Base-by-base conservation (phyloP, 2,888 invertebrate genomes). In the Oegoconia quadripuncta region DNA sequence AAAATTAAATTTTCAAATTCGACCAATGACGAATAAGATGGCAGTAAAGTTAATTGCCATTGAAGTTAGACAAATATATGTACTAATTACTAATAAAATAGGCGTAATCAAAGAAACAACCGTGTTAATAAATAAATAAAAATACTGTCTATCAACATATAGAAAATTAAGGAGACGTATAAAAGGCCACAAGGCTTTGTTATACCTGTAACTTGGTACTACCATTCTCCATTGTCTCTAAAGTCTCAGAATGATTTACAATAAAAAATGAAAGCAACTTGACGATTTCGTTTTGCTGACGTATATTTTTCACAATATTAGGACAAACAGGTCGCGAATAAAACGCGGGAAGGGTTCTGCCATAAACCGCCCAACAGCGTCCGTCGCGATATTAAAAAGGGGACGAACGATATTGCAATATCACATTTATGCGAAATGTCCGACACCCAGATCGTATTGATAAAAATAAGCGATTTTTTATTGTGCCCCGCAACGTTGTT, bases 401-500 rank as follows among this genome's bases (percentile, higher is more conserved):
- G 86, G 86, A 80, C 84, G 76, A 77, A 78, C 80, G 86, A 80
- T 84, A 86, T 87, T 87, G 86, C 86, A 83, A 86, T 86, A 84
- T 87, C 86, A 86, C 87, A 84, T 87, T 86, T 86, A 86, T 87
- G 82, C 79, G 84, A 84, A 86, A 84, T 86, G 86, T 84, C 84
- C 83, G 66, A 83, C 86, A 82, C 76, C 73, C 80, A 84, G 86
- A 87, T 86, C 82, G 80, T 82, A 84, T 87, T 87, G 87, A 87
- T 86, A 86, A 87, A 84, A 87, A 83, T 87, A 87, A 84, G 83
- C 87, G 76, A 78, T 82, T 84, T 84, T 86, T 86, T 86, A 84
- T 82, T 81, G 76, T 82, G 64, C 65, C 68, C 73, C 71, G 68
- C 74, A 75, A 76, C 73, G 64, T 66, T 68, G 55, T 56, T 55